phyloP scores from a whole-genome alignment of 2,113 vertebrate species.

The Ascaphus truei region DNA sequence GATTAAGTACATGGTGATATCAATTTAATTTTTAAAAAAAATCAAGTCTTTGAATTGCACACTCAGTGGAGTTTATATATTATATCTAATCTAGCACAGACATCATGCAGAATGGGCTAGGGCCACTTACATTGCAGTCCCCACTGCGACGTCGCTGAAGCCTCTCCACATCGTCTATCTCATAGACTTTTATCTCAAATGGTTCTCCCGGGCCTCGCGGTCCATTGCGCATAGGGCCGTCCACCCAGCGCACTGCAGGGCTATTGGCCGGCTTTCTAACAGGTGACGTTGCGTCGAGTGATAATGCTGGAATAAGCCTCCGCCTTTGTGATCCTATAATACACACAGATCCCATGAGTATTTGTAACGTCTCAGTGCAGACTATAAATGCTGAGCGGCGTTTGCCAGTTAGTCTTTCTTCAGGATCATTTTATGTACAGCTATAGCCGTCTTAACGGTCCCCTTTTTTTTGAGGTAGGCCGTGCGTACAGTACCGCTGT shows the following conservation, averaged over 20 bases:
- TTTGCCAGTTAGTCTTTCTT: conserved; percentile 11
- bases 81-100: too few relatives aligned
- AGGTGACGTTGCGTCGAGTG: conserved; percentile 78
- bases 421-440: too few relatives aligned
- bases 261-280: conserved; percentile 76
- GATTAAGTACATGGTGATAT: too few relatives aligned
- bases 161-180: conserved; percentile 93
- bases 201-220: conserved; percentile 74
- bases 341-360: not conserved
- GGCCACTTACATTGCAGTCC: conserved; percentile 81
- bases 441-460: too few relatives aligned
- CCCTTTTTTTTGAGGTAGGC: too few relatives aligned
- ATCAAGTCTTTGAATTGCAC: too few relatives aligned
- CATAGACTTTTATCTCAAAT: conserved; percentile 98
- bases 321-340: conserved; percentile 83
- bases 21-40: too few relatives aligned
- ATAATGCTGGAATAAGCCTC: conserved; percentile 83
- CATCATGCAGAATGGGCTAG: too few relatives aligned
- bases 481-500: too few relatives aligned
- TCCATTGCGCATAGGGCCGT: conserved; percentile 79
- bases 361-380: conserved; percentile 22
- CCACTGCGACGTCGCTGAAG: conserved; percentile 78
- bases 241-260: conserved; percentile 88
- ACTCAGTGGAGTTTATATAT: too few relatives aligned
- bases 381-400: not conserved